Percentiles rank a stretch among this genome's conserved stretches.
phyloP scores from a whole-genome alignment of 2,797 vertebrate species.

The Muscicapa striata region DNA sequence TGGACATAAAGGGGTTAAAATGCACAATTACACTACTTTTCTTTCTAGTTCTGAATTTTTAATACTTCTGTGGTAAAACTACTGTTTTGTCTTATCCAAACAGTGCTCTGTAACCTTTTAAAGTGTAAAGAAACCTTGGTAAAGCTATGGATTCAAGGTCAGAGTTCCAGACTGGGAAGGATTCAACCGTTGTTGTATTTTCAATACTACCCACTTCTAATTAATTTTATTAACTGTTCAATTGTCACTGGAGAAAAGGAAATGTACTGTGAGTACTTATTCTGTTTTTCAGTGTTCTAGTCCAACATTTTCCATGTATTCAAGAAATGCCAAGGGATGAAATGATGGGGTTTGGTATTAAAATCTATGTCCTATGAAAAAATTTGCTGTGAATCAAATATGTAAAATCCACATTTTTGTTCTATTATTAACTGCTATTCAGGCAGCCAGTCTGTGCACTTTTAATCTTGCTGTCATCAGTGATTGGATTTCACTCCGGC shows the following conservation, averaged over 20 bases:
- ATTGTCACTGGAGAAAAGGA: neutral
- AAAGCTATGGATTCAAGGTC: neutral
- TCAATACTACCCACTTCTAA: neutral
- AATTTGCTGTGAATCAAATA: neutral
- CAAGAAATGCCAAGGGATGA: neutral
- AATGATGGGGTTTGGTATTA: neutral
- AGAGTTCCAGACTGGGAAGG: neutral
- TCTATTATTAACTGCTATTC: conserved; percentile 32
- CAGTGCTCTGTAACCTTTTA: neutral
- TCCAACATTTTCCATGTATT: neutral
- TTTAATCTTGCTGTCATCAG: conserved; percentile 67
- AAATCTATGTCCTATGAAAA: neutral
- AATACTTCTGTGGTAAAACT: neutral
- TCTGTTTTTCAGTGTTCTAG: neutral
- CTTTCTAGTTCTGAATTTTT: neutral
- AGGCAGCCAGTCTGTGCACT: conserved; percentile 34
- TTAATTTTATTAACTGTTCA: neutral
- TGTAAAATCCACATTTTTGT: conserved; percentile 36
- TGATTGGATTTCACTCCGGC: conserved; percentile 65
- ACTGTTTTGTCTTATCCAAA: neutral
- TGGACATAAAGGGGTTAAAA: neutral
- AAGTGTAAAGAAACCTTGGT: neutral
- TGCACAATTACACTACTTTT: neutral
- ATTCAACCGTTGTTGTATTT: neutral
- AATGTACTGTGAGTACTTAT: neutral